Evolutionary conservation across 2,888 invertebrate genomes (phyloP), one percentile per base, ranked within the genome.

Genomic region (Dryococelus australis): DNA sequence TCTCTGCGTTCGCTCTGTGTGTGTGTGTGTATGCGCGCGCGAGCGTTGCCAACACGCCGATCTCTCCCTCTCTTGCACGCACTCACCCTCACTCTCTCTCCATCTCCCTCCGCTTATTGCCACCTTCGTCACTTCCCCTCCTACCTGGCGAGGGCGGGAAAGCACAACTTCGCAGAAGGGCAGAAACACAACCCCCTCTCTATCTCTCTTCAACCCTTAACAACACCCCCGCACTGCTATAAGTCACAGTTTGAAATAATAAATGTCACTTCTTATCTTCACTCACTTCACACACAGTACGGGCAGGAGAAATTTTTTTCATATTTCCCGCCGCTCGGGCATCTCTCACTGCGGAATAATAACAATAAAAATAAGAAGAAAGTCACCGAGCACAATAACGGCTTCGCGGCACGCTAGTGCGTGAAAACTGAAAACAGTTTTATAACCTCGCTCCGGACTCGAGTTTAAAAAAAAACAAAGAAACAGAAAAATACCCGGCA

Each of bases 211-310:
- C 80, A 35, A 35, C 26, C 26, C 80, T 28, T 35, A 83, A 83
- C 83, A 35, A 10, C 65, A n/a, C 65, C 65, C 2, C 65, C 65
- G 65, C 65, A 65, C 51, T 16, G 43, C 83, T 24, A 83, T 83
- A 83, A 83, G 83, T 83, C 83, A 83, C 83, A 24, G 83, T 83
- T 24, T 20, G 35, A 83, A 83, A 83, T 43, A 83, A 83, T 83
- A 83, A 83, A 83, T 83, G 83, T 83, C 83, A 83, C 35, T 83
- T 43, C 83, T 83, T 83, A 83, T 83, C 83, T 83, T 83, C 83
- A 6, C 24, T 43, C 83, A 83, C 83, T 83, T 83, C 43, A 20
- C 65, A n/a, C 65, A 65, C 65, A 24, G n/a, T n/a, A n/a, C 24
- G 24, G 65, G 24, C n/a, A 0, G 20, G 24, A n/a, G n/a, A 65